phyloP scores from a whole-genome alignment of 92 coral and sea anemone species.

The Micromussa lordhowensis region DNA sequence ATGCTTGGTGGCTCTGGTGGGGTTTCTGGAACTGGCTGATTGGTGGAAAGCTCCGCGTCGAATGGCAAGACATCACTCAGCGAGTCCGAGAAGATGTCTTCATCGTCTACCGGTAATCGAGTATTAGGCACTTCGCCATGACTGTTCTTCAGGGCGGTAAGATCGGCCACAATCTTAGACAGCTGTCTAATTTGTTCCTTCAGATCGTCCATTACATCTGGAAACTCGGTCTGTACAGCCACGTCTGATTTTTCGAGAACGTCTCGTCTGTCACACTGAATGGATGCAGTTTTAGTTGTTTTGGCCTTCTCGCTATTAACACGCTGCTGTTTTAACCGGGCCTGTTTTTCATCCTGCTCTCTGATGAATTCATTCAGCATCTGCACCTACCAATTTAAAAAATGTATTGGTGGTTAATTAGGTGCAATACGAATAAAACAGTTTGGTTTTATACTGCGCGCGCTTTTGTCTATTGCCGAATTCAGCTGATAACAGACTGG shows the following conservation, averaged over 20 bases:
- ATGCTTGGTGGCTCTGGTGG: slow-evolving; percentile 21
- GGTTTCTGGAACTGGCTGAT: slow-evolving; percentile 34
- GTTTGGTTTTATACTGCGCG: too few relatives aligned
- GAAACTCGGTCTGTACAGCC: slow-evolving; percentile 28
- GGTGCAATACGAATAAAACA: too few relatives aligned
- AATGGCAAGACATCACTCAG: slow-evolving; percentile 23
- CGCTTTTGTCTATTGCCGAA: too few relatives aligned
- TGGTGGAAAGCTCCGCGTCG: slow-evolving; percentile 16
- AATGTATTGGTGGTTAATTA: too few relatives aligned
- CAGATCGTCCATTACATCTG: slow-evolving; percentile 23
- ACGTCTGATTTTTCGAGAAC: not conserved
- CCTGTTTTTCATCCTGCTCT: too few relatives aligned
- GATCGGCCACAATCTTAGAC: slow-evolving; percentile 25
- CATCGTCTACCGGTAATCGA: slow-evolving; percentile 19
- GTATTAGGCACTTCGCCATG: slow-evolving; percentile 14
- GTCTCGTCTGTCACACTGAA: too few relatives aligned
- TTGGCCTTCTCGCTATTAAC: too few relatives aligned
- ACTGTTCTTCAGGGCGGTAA: slow-evolving; percentile 22
- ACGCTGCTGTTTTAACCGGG: too few relatives aligned
- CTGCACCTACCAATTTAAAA: too few relatives aligned
- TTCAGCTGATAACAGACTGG: too few relatives aligned
- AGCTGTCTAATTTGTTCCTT: slow-evolving; percentile 31
- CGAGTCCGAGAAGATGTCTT: slow-evolving; percentile 26
- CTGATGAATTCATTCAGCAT: too few relatives aligned
- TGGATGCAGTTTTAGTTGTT: too few relatives aligned